These are phyloP conservation scores for Bombus impatiens DNA, from an alignment of 1,140 invertebrate species.

Conservation along the genomic window DNA sequence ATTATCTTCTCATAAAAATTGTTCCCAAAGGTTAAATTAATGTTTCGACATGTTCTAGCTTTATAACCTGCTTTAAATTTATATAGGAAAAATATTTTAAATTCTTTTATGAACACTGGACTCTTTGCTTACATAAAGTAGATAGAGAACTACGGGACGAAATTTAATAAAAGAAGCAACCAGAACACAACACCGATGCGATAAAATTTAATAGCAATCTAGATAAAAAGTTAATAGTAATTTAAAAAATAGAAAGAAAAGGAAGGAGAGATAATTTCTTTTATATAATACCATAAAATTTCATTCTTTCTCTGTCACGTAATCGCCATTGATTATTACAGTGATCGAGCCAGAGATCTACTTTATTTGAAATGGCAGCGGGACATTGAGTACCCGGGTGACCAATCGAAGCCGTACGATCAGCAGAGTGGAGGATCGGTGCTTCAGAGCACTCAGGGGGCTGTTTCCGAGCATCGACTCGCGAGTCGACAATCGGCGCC, in stretches of 20 bases:
- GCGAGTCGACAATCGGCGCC: neutral
- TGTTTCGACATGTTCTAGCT: neutral
- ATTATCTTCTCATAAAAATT: neutral
- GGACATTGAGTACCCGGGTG: neutral
- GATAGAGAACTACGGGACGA: neutral
- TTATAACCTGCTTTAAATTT: neutral
- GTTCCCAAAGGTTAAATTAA: neutral
- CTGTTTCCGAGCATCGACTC: constrained; percentile 17
- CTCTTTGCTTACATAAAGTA: neutral
- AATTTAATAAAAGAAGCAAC: neutral
- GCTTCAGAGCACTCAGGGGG: constrained; percentile 4
- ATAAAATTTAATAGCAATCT: neutral
- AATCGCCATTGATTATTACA: neutral
- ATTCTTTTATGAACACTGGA: neutral
- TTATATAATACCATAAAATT: neutral
- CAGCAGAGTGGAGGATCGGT: neutral
- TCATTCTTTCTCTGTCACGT: neutral
- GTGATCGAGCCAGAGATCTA: neutral
- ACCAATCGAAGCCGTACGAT: neutral
- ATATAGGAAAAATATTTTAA: neutral
- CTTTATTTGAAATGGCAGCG: neutral
- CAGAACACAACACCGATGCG: no score
- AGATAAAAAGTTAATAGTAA: neutral
- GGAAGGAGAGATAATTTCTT: neutral
- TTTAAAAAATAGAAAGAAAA: neutral